Evolutionary conservation across 2,888 invertebrate genomes (phyloP), one percentile per base, ranked within the genome.

Genomic region (Sycophila texana): DNA sequence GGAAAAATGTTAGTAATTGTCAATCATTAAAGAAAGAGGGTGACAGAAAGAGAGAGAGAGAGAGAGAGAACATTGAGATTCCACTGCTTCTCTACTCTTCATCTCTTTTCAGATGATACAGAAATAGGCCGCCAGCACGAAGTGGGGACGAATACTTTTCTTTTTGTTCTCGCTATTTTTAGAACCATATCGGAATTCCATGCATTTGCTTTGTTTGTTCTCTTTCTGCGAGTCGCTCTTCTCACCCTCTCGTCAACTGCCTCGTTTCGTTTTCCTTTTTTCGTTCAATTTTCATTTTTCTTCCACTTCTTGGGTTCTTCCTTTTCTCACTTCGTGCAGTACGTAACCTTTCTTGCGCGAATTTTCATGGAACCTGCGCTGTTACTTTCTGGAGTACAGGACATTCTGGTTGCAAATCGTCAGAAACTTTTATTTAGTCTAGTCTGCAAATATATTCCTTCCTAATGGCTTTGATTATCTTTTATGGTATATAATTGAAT

Each of bases 11-110:
- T 26, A 26, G 26, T 3, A 26, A 26, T 26, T 26, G 26, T 26
- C 26, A 26, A 26, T 26, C 26, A 26, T 3, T 3, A 3, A 26
- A 26, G 26, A 26, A 26, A 26, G 3, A 2, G 26, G 3, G 3
- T n/a, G n/a, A n/a, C n/a, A 26, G 2, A 26, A 3, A 26, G 26
- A 82, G 82, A 83, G 83, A 2, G 26, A 26, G 3, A 26, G 2
- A 26, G 26, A 26, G 26, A 82, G 82, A 83, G 83, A 57, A 47
- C 49, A 7, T 83, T 83, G 79, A 81, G 81, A 84, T 84, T 84
- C 86, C 82, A 82, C 83, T 83, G 83, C 81, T 81, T 82, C 83
- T 81, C 82, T 70, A 77, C 72, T 82, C 74, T 75, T 77, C 58
- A 13, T 75, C 39, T 57, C 55, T 61, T 18, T 66, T 47, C 18